Evolutionary conservation across 2,113 vertebrate species (phyloP), one percentile per base, ranked within the genome.

Genomic region (Ictidomys tridecemlineatus): DNA sequence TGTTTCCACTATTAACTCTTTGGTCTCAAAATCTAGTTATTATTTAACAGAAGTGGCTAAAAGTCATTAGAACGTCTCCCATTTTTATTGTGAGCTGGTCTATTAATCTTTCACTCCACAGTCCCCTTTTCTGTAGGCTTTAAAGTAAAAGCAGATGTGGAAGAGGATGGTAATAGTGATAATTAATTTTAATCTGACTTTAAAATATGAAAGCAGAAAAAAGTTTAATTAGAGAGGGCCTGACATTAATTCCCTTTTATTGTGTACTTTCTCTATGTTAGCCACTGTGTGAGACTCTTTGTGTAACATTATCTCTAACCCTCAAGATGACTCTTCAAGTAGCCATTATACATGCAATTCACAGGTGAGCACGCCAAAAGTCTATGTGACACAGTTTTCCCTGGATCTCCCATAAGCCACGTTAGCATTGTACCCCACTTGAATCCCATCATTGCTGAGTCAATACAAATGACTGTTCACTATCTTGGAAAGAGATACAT

Each of bases 171-270:
- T 51, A 89, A 95, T 4, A 80, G 53, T 11, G 6, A 73, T 85
- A 53, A 95, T 79, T 95, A 80, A 95, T 95, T 96, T 88, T 90
- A 95, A 95, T 69, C 65, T 91, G 61, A 93, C 80, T 94, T 93
- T 88, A 95, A 96, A 89, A 91, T 72, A 77, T 24, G 73, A 94
- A 53, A 82, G 58, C 42, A 80, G 67, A 67, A 48, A 56, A 80
- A 16, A 88, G 22, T 76, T 94, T 61, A 95, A 79, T 92, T 69
- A 70, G 56, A 82, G 28, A 94, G 39, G 5, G 42, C 14, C 32
- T 78, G 56, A 82, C 69, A 74, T 74, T 73, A 85, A 85, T 70
- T 94, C 37, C 9, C 45, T 85, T 95, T 92, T 53, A 77, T 42
- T 37, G 18, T 39, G 32, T 8, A 45, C 48, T 89, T 84, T 82